Evolutionary conservation across 1,140 invertebrate genomes (phyloP).

Genomic region (Antheraea pernyi): DNA sequence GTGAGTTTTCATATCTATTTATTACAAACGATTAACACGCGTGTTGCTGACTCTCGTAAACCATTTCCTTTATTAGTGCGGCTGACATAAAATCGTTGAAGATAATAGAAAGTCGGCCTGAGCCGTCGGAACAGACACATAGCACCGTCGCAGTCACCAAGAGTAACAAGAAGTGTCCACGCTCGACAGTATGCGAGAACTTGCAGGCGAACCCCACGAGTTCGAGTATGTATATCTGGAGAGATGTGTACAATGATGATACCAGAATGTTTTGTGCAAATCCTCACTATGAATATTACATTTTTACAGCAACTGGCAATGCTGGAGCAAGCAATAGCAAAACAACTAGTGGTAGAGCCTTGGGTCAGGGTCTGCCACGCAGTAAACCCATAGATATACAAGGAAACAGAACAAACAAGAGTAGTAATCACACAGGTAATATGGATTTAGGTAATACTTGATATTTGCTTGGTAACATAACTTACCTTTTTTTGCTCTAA

Average conservation of each 20-base stretch:
- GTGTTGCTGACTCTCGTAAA: neutral
- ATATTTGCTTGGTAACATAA: too few relatives aligned
- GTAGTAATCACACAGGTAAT: slow-evolving; percentile 43
- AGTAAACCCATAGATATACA: slow-evolving; percentile 69
- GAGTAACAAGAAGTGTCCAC: slow-evolving; percentile 49
- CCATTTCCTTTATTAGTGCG: slow-evolving; percentile 48
- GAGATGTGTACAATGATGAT: neutral
- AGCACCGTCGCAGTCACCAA: slow-evolving; percentile 70
- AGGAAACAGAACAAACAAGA: slow-evolving; percentile 39
- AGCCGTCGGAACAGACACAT: slow-evolving; percentile 55
- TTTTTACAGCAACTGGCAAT: slow-evolving; percentile 10
- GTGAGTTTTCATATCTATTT: slow-evolving; percentile 42
- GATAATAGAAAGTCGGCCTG: slow-evolving; percentile 56
- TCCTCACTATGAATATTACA: neutral
- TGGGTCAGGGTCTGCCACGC: slow-evolving; percentile 24
- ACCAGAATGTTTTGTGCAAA: neutral
- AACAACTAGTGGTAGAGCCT: neutral
- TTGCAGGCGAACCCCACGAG: slow-evolving; percentile 59
- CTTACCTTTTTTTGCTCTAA: too few relatives aligned
- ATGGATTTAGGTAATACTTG: neutral
- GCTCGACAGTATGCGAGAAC: slow-evolving; percentile 65
- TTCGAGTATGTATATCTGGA: slow-evolving; percentile 27
- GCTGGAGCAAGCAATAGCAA: slow-evolving; percentile 22
- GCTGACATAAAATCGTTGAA: slow-evolving; percentile 71
- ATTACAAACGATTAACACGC: neutral